Evolutionary conservation across 2,888 invertebrate species (phyloP).

Genomic region (Masnerella sp.): DNA sequence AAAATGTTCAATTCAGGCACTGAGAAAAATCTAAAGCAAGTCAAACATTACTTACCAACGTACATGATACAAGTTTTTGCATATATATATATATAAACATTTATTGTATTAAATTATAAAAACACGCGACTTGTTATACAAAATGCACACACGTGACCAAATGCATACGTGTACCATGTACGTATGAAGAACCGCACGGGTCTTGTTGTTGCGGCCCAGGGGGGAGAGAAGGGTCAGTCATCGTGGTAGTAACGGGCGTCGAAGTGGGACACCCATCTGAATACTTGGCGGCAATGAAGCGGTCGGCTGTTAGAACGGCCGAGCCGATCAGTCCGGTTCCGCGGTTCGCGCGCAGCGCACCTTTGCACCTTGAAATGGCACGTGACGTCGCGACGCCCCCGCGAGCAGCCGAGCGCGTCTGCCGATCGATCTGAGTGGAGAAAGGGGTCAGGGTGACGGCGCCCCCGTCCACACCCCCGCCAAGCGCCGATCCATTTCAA

Average conservation of each 20-base stretch:
- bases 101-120: too few relatives aligned
- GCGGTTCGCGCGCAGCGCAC: slow-evolving; percentile 61
- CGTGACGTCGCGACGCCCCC: slow-evolving; percentile 30
- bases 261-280: slow-evolving; percentile 75
- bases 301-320: slow-evolving; percentile 61
- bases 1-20: too few relatives aligned
- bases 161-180: too few relatives aligned
- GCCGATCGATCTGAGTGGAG: slow-evolving; percentile 20
- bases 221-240: slow-evolving; percentile 3
- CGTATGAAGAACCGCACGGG: too few relatives aligned
- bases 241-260: slow-evolving; percentile 53
- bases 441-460: slow-evolving; percentile 62
- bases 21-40: too few relatives aligned
- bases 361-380: slow-evolving; percentile 42
- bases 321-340: slow-evolving; percentile 38
- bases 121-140: too few relatives aligned
- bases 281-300: slow-evolving; percentile 73
- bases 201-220: slow-evolving; percentile 1
- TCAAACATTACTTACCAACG: too few relatives aligned
- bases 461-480: slow-evolving; percentile 52
- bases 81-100: too few relatives aligned
- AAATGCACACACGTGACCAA: too few relatives aligned
- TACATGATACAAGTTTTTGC: too few relatives aligned
- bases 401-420: slow-evolving; percentile 4
- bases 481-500: slow-evolving; percentile 29